Percentiles rank a stretch among this genome's conserved stretches.
These are phyloP conservation scores for Aphodius granarius DNA, from an alignment of 2,888 invertebrate genomes.

Conservation along the genomic window DNA sequence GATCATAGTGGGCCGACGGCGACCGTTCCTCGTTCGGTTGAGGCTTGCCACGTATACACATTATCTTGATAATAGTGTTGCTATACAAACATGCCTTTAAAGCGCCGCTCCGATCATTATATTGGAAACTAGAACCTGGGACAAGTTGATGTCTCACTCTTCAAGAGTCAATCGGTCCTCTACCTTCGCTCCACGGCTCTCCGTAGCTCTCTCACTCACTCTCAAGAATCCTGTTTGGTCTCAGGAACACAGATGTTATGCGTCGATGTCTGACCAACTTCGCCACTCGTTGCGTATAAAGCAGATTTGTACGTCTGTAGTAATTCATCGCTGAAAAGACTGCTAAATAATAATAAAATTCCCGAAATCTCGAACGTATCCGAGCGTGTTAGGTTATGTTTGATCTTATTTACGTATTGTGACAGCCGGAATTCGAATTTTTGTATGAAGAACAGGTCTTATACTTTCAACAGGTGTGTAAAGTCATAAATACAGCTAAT, in stretches of 20 bases:
- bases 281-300: neutral
- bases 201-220: neutral
- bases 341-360: no score
- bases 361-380: no score
- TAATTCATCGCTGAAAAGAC: no score
- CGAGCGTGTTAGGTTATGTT: no score
- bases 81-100: constrained; percentile 47
- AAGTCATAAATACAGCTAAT: no score
- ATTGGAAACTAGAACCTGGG: constrained; percentile 43
- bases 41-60: constrained; percentile 34
- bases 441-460: no score
- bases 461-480: no score
- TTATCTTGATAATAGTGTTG: constrained; percentile 49
- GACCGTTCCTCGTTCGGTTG: neutral
- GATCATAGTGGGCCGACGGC: neutral
- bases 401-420: no score
- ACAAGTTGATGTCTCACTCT: constrained; percentile 44
- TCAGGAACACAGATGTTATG: constrained; percentile 7
- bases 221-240: constrained; percentile 2
- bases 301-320: no score
- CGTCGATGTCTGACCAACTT: neutral
- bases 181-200: neutral
- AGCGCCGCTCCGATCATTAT: constrained; percentile 45
- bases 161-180: constrained; percentile 20
- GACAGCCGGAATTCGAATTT: no score